A percentile compares a stretch with the other conserved stretches of the same genome.
Evolutionary conservation across 1,140 invertebrate genomes (phyloP).

Genomic region (Wasmannia auropunctata): DNA sequence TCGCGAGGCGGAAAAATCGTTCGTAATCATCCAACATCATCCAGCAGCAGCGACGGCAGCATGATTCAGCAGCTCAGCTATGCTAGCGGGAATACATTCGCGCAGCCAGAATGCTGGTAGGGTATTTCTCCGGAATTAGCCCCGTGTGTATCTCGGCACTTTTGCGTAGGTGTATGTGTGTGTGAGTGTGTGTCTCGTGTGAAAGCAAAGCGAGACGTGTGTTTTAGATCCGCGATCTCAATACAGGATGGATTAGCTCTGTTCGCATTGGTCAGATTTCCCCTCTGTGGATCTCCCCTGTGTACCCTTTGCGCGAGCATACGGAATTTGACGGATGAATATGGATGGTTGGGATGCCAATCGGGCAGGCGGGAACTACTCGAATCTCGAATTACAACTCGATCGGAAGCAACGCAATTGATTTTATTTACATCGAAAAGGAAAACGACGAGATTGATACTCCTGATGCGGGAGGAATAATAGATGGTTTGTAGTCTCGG

Average conservation of each 20-base stretch:
- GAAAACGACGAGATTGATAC: not conserved
- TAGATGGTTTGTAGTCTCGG: not conserved
- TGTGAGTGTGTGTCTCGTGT: not conserved
- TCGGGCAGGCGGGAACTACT: not conserved
- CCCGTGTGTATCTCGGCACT: not conserved
- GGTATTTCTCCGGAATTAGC: not conserved
- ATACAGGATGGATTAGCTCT: slow-evolving; percentile 1
- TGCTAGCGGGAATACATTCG: slow-evolving; percentile 46
- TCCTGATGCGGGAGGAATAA: not conserved
- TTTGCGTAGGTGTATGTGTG: not conserved
- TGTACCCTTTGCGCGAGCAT: not conserved
- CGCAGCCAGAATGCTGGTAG: slow-evolving; percentile 21
- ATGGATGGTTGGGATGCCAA: not conserved
- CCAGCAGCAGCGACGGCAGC: slow-evolving; percentile 38
- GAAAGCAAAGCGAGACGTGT: slow-evolving; percentile 40
- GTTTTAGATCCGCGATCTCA: slow-evolving; percentile 6
- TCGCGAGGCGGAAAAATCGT: slow-evolving; percentile 49
- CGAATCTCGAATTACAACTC: not conserved
- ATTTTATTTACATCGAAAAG: slow-evolving; percentile 15
- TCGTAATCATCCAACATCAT: slow-evolving; percentile 44
- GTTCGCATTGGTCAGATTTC: not conserved
- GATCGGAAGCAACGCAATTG: not conserved
- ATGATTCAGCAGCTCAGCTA: slow-evolving; percentile 59
- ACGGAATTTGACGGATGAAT: slow-evolving; percentile 10
- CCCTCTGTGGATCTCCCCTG: not conserved